Evolutionary conservation across 2,113 vertebrate species (phyloP).

Genomic region (Perca schrenkii): DNA sequence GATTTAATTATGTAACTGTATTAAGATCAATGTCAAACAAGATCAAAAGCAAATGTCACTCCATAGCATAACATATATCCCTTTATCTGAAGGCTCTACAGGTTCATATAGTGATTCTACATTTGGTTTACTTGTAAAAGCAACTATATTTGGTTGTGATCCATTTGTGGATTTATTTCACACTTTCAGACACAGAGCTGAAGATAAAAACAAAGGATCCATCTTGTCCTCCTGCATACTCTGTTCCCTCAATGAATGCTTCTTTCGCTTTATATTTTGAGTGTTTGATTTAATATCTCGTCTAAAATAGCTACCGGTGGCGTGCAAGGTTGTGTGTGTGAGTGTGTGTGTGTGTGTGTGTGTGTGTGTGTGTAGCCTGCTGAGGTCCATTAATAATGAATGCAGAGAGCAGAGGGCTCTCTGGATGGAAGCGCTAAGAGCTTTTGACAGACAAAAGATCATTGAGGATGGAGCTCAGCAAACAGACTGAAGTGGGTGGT

Average conservation of each 20-base stretch:
- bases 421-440: constrained; percentile 76
- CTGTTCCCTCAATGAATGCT: not conserved
- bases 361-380: constrained; percentile 48
- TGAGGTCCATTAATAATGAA: constrained; percentile 79
- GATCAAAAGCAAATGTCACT: constrained; percentile 4
- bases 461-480: constrained; percentile 69
- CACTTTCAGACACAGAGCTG: not conserved
- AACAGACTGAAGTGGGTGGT: constrained; percentile 79
- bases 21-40: constrained; percentile 19
- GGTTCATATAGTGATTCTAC: not conserved
- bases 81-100: not conserved
- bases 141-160: not conserved
- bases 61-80: no score
- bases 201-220: constrained; percentile 1
- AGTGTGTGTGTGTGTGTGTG: constrained; percentile 37
- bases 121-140: not conserved
- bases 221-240: not conserved
- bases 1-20: not conserved
- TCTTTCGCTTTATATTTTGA: constrained; percentile 28
- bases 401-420: constrained; percentile 74
- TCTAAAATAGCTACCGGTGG: constrained; percentile 64
- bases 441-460: constrained; percentile 82
- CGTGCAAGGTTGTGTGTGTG: constrained; percentile 23
- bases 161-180: constrained; percentile 7
- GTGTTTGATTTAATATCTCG: constrained; percentile 61